Base-by-base conservation (phyloP, 2,888 invertebrate genomes). In the Drosophila multiciliata region DNA sequence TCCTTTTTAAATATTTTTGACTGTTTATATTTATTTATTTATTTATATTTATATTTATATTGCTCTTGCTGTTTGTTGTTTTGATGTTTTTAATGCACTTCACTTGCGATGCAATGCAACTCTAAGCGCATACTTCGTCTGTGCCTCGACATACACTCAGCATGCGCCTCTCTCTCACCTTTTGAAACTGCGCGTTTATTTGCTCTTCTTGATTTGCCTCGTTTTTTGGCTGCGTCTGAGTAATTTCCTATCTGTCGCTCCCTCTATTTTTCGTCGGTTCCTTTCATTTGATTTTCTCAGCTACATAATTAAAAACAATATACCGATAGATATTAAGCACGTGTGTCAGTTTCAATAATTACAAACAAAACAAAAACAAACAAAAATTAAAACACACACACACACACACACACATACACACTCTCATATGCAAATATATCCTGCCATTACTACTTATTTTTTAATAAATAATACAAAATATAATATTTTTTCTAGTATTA, bases 341-440 rank as follows among this genome's bases (percentile, higher is more conserved):
- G 89, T 83, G 85, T 84, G 82, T 84, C 66, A 79, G n/a, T 79
- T 57, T 20, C 17, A 62, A 49, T 72, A 52, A 48, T 68, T 60
- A 61, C 58, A 69, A 62, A 40, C 63, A 57, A 68, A 60, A 65
- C 59, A 65, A 65, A 59, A 70, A 75, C 57, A 70, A 38, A 29
- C 29, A n/a, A n/a, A 48, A 20, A 29, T 1, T 52, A 26, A 57
- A n/a, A 57, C 29, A 32, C 9, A n/a, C 17, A 40, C 35, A 57
- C 29, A 32, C 9, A n/a, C 17, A 40, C 35, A 49, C 7, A n/a
- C 15, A 40, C 15, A 40, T 38, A 42, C 20, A 45, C 20, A 20
- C 45, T 20, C 12, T 12, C 42, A 40, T 3, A 32, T 17, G 11
- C 26, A 17, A 32, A 59, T 15, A 1, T 57, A 15, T 33, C 8